Evolutionary conservation across 2,888 invertebrate genomes (phyloP).

Genomic region (Oasisia sp.): DNA sequence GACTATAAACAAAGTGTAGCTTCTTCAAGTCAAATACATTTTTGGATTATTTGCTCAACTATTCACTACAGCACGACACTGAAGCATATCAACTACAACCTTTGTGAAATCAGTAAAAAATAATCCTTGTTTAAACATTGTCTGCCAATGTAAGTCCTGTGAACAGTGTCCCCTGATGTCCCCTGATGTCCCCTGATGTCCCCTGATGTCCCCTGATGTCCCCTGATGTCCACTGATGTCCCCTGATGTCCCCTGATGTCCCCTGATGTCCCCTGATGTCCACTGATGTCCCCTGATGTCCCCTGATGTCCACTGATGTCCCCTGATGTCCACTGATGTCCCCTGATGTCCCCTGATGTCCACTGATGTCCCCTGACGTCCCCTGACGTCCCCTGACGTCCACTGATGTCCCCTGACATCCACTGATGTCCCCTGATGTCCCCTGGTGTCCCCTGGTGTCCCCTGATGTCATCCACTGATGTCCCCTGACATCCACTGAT

Average conservation of each 20-base stretch:
- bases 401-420: neutral
- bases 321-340: too few species aligned
- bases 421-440: neutral
- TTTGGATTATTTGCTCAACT: neutral
- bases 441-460: neutral
- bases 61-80: neutral
- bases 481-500: neutral
- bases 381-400: neutral
- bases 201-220: neutral
- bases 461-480: too few species aligned
- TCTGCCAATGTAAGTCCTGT: neutral
- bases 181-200: neutral
- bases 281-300: neutral
- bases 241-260: neutral
- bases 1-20: neutral
- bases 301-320: neutral
- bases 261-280: neutral
- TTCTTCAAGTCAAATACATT: too few species aligned
- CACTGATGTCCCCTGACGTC: neutral
- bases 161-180: neutral
- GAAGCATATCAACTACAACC: too few species aligned
- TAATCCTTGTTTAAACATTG: neutral
- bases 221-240: neutral
- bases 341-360: neutral
- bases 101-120: neutral